Percentiles rank a stretch among this genome's conserved stretches.
Evolutionary conservation across 1,140 invertebrate species (phyloP).

Genomic region (Hyphantria cunea): DNA sequence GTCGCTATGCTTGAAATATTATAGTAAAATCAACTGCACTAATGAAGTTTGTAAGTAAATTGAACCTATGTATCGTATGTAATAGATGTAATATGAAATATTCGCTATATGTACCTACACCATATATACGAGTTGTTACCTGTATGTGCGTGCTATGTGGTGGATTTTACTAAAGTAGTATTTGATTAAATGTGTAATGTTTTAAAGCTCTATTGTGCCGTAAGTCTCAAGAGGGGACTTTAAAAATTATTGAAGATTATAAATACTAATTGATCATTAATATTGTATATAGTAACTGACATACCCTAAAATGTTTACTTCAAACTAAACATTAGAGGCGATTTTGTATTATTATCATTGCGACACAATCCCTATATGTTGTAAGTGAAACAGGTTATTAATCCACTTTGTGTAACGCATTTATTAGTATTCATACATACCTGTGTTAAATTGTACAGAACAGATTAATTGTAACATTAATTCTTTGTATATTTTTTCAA

Average conservation of each 20-base stretch:
- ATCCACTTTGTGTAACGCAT: conserved; percentile 58
- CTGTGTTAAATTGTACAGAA: conserved; percentile 70
- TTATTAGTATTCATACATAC: conserved; percentile 63
- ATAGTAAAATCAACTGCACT: conserved; percentile 7
- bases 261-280: conserved; percentile 18
- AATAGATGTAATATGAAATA: conserved; percentile 4
- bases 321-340: conserved; percentile 27
- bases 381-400: conserved; percentile 32
- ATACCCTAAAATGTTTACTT: conserved; percentile 14
- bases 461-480: conserved; percentile 64
- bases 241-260: conserved; percentile 16
- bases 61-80: neutral
- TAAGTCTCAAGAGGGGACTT: conserved; percentile 15
- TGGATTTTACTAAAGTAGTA: conserved; percentile 5
- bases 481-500: conserved; percentile 77
- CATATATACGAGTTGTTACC: neutral
- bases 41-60: neutral
- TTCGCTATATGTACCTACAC: neutral
- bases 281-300: conserved; percentile 26
- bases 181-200: conserved; percentile 3
- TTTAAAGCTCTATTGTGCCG: conserved; percentile 10
- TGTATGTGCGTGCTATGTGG: neutral
- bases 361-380: conserved; percentile 24
- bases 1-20: too few relatives aligned
- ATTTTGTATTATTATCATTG: conserved; percentile 21